phyloP scores from a whole-genome alignment of 2,113 vertebrate species.

The Chaetops frenatus region DNA sequence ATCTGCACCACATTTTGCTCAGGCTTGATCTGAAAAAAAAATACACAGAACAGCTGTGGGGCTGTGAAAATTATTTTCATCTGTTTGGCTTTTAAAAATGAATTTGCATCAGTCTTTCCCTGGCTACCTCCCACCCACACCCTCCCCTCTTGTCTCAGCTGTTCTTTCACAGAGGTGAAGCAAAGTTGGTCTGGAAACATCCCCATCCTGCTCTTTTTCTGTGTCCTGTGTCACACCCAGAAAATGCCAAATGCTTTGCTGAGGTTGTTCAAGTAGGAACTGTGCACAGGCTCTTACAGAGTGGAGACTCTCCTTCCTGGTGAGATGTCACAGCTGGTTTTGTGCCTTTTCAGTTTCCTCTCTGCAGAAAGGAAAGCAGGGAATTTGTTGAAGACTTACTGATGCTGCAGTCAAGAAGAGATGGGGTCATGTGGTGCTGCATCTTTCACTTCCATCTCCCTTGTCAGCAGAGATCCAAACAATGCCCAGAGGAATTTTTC shows the following conservation, averaged over 20 bases:
- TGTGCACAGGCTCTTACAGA: not conserved
- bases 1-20: slow-evolving; percentile 24
- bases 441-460: not conserved
- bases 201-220: not conserved
- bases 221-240: not conserved
- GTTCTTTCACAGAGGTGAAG: slow-evolving; percentile 11
- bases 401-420: not conserved
- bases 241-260: not conserved
- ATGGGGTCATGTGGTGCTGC: not conserved
- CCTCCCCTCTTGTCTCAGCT: not conserved
- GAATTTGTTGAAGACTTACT: not conserved
- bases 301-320: not conserved
- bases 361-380: not conserved
- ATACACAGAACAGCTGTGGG: slow-evolving; percentile 65
- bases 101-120: slow-evolving; percentile 76
- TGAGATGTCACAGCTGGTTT: not conserved
- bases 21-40: slow-evolving; percentile 57
- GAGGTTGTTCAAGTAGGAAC: not conserved
- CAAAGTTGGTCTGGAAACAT: not conserved
- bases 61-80: slow-evolving; percentile 76
- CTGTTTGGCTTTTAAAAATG: slow-evolving; percentile 71
- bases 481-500: not conserved
- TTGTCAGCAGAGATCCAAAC: not conserved
- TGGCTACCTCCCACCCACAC: slow-evolving; percentile 57
- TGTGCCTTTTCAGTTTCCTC: not conserved